A percentile compares a stretch with the other conserved stretches of the same genome.
Evolutionary conservation across 2,888 invertebrate genomes (phyloP).

Genomic region (Apotomis betuletana): DNA sequence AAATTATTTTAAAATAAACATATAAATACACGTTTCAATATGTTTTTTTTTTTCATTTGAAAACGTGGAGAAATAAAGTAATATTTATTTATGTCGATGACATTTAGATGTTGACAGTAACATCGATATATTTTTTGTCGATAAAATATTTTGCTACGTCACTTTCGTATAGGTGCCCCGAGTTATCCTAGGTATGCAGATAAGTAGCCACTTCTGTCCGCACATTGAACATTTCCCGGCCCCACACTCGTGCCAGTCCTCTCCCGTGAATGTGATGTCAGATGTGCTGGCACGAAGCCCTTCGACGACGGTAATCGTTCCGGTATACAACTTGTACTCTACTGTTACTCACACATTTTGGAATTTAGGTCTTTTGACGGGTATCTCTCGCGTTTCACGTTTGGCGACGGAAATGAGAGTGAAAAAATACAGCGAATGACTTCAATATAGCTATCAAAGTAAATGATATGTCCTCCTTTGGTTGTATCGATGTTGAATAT

Average conservation of each 20-base stretch:
- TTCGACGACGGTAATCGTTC: slow-evolving; percentile 55
- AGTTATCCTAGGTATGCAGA: no score
- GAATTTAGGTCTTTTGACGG: slow-evolving; percentile 75
- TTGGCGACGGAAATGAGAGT: slow-evolving; percentile 51
- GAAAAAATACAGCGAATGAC: slow-evolving; percentile 63
- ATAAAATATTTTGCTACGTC: no score
- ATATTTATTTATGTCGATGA: no score
- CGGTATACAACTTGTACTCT: slow-evolving; percentile 67
- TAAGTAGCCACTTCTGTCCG: slow-evolving; percentile 59
- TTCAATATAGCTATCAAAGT: slow-evolving; percentile 51
- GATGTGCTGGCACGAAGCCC: slow-evolving; percentile 54
- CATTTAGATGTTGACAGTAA: no score
- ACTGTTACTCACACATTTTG: slow-evolving; percentile 68
- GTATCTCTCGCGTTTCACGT: slow-evolving; percentile 64
- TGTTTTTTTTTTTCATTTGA: no score
- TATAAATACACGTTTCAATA: no score
- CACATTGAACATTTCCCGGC: slow-evolving; percentile 52
- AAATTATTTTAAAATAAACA: no score
- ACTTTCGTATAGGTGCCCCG: no score
- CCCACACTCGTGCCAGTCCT: slow-evolving; percentile 45
- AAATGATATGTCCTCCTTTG: slow-evolving; percentile 52
- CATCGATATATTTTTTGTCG: no score
- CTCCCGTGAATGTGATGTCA: slow-evolving; percentile 37
- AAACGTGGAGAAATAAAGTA: no score
- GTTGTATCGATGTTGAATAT: slow-evolving; percentile 67